phyloP scores from a whole-genome alignment of 2,888 invertebrate species.

The Plebejus anna region DNA sequence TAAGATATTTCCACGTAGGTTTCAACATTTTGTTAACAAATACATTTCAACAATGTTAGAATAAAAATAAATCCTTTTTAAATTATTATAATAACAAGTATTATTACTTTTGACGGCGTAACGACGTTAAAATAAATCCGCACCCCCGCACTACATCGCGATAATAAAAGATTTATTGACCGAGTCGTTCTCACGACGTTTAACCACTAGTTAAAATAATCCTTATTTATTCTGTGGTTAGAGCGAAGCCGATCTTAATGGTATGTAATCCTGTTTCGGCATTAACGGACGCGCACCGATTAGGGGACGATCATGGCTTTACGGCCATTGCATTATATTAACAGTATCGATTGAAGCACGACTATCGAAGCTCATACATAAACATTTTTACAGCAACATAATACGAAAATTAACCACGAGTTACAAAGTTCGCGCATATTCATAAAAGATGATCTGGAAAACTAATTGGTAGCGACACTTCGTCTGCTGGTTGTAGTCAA shows the following conservation, averaged over 20 bases:
- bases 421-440: background rate
- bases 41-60: background rate
- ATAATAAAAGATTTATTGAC: slow-evolving; percentile 45
- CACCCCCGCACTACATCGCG: slow-evolving; percentile 32
- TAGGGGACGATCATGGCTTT: slow-evolving; percentile 46
- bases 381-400: background rate
- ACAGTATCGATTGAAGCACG: slow-evolving; percentile 31
- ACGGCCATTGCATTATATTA: slow-evolving; percentile 32
- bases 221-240: slow-evolving; percentile 74
- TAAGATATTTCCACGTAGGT: background rate
- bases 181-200: slow-evolving; percentile 66
- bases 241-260: slow-evolving; percentile 63
- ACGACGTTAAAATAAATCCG: slow-evolving; percentile 19
- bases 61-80: background rate
- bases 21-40: background rate
- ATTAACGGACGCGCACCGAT: slow-evolving; percentile 68
- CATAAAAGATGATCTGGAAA: too few relatives aligned
- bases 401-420: background rate
- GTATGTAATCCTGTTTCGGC: slow-evolving; percentile 65
- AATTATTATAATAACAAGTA: background rate
- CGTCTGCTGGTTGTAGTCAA: too few relatives aligned
- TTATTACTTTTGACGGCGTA: background rate
- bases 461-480: too few relatives aligned
- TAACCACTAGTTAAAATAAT: slow-evolving; percentile 61
- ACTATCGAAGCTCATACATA: background rate